A percentile compares a stretch with the other conserved stretches of the same genome.
Evolutionary conservation across 2,888 invertebrate species (phyloP).

Genomic region (Ernsta delagoae): DNA sequence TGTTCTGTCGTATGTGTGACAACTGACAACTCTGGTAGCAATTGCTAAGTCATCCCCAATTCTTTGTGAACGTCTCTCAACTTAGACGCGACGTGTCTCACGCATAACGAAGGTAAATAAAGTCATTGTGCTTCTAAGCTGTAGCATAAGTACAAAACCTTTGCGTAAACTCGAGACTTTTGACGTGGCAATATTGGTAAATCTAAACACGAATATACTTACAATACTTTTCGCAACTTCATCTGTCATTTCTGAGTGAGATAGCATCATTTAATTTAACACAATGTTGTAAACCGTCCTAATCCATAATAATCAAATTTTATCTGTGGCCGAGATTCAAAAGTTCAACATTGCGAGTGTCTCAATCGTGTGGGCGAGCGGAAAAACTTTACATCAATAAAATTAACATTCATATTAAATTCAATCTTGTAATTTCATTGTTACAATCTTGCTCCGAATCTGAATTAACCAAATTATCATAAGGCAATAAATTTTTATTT

Average conservation of each 20-base stretch:
- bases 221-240: slow-evolving; percentile 27
- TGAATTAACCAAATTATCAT: background rate
- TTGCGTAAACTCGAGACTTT: slow-evolving; percentile 20
- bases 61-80: slow-evolving; percentile 24
- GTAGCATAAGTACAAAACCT: background rate
- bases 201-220: slow-evolving; percentile 6
- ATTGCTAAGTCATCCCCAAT: slow-evolving; percentile 28
- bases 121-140: slow-evolving; percentile 4
- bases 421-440: slow-evolving; percentile 23
- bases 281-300: slow-evolving; percentile 35
- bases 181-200: slow-evolving; percentile 20
- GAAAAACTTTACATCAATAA: slow-evolving; percentile 31
- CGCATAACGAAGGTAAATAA: slow-evolving; percentile 25
- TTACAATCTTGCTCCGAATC: slow-evolving; percentile 18
- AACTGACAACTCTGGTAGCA: slow-evolving; percentile 34
- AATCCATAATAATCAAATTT: slow-evolving; percentile 38
- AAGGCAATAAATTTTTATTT: too few species aligned
- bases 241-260: slow-evolving; percentile 18
- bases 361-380: slow-evolving; percentile 31
- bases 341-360: slow-evolving; percentile 28
- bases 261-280: slow-evolving; percentile 35
- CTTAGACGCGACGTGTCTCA: slow-evolving; percentile 8
- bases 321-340: slow-evolving; percentile 37
- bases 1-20: slow-evolving; percentile 11
- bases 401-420: slow-evolving; percentile 21